A percentile compares a stretch with the other conserved stretches of the same genome.
phyloP scores from a whole-genome alignment of 2,113 vertebrate species.

The Ancistrus triradiatus region DNA sequence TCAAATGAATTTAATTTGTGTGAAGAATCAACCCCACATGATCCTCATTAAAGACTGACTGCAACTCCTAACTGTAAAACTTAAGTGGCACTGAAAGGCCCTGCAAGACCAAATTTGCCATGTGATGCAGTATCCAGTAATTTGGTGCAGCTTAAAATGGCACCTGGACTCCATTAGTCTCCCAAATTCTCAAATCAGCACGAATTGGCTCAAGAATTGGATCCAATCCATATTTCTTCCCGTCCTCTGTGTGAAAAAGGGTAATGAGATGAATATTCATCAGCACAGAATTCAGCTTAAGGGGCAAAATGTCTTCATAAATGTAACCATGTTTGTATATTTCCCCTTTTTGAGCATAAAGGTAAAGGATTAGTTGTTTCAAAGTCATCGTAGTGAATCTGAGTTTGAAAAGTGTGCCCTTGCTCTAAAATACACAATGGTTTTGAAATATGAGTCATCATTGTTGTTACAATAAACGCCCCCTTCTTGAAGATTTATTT shows the following conservation, averaged over 20 bases:
- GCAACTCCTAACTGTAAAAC: no score
- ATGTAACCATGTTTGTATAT: slow-evolving; percentile 31
- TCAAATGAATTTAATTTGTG: neutral
- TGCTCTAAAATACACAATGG: slow-evolving; percentile 5
- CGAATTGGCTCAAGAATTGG: neutral
- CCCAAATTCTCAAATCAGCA: neutral
- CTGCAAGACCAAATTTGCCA: no score
- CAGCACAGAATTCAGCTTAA: slow-evolving; percentile 30
- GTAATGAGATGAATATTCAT: slow-evolving; percentile 28
- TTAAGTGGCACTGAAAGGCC: no score
- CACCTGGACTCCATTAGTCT: neutral
- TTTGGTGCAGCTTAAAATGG: no score
- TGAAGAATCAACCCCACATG: neutral
- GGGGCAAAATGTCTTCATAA: slow-evolving; percentile 38
- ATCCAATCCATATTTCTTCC: slow-evolving; percentile 16
- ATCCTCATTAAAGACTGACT: no score
- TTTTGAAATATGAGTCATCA: slow-evolving; percentile 18
- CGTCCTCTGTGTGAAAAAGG: slow-evolving; percentile 25
- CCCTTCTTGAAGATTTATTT: neutral
- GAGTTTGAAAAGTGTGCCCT: slow-evolving; percentile 9
- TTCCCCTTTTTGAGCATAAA: neutral
- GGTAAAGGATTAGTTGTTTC: neutral
- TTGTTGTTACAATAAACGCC: neutral
- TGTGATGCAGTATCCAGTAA: no score
- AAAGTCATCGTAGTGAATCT: slow-evolving; percentile 30